These are phyloP conservation scores for Macroramphosus scolopax DNA, from an alignment of 2,797 vertebrate genomes.

Conservation along the genomic window DNA sequence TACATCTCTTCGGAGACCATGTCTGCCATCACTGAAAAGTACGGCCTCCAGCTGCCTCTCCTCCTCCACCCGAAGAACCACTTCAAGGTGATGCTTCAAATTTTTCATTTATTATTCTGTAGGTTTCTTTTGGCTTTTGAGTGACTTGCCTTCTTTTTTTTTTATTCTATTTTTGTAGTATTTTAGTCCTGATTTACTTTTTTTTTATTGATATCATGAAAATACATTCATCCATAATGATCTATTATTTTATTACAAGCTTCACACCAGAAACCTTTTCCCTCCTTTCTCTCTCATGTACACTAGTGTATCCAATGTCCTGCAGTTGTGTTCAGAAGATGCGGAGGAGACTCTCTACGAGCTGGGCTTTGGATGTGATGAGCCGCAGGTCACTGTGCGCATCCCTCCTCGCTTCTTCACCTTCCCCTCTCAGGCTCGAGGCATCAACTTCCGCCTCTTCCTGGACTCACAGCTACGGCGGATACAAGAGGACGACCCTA, in stretches of 20 bases:
- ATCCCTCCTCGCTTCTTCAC: constrained; percentile 89
- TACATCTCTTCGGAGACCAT: constrained; percentile 49
- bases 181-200: not conserved
- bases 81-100: constrained; percentile 78
- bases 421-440: constrained; percentile 82
- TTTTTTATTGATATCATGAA: not conserved
- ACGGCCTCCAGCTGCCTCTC: constrained; percentile 82
- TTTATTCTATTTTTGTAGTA: too few relatives aligned
- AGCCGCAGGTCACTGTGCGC: constrained; percentile 79
- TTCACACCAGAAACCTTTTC: too few relatives aligned
- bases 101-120: constrained; percentile 1
- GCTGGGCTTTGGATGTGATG: constrained; percentile 86
- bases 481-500: constrained; percentile 86
- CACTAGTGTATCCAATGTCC: constrained; percentile 85
- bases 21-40: constrained; percentile 71
- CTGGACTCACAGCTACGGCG: constrained; percentile 85
- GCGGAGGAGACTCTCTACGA: constrained; percentile 86
- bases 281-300: not conserved
- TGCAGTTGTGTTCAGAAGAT: constrained; percentile 83
- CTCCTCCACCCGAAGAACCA: constrained; percentile 76
- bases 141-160: too few relatives aligned
- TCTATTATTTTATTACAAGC: too few relatives aligned
- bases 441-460: constrained; percentile 91
- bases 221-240: not conserved
- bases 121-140: not conserved